Evolutionary conservation across 2,113 vertebrate species (phyloP).

Genomic region (Dolichotis patagonum): DNA sequence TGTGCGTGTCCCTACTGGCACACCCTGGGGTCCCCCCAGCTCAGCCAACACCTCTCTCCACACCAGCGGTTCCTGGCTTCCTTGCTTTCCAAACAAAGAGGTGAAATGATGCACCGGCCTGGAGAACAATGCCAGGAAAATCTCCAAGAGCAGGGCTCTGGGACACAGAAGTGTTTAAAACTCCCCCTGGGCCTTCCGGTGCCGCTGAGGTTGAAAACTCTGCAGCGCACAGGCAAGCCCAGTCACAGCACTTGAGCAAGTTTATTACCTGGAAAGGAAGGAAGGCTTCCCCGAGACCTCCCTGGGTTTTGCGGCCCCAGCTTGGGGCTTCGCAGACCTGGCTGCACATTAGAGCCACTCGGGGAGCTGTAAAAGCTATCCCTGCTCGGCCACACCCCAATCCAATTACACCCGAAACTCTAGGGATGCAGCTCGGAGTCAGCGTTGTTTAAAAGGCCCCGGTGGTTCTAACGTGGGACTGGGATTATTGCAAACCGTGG

Average conservation of each 20-base stretch:
- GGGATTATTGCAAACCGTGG: not conserved
- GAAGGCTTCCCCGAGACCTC: not conserved
- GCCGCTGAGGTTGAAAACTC: not conserved
- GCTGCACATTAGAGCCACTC: not conserved
- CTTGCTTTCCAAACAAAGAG: not conserved
- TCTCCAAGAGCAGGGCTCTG: not conserved
- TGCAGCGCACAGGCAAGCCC: fast-evolving
- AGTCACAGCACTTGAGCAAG: not conserved
- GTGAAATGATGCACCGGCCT: not conserved
- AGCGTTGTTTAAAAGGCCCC: not conserved
- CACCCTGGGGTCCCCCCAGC: too few species aligned
- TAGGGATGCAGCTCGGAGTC: not conserved
- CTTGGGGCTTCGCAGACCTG: not conserved
- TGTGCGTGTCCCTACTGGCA: fast-evolving
- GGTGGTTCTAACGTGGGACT: not conserved
- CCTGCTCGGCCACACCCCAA: too few species aligned
- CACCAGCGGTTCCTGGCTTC: too few species aligned
- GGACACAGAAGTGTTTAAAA: not conserved
- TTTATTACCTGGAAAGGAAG: not conserved
- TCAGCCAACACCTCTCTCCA: too few species aligned
- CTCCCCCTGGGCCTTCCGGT: not conserved
- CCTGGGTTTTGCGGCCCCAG: not conserved
- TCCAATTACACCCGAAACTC: not conserved
- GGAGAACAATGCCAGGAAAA: not conserved
- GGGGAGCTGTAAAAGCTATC: not conserved